These are phyloP conservation scores for Rhagoletis zephyria DNA, from an alignment of 1,140 invertebrate genomes.

Conservation along the genomic window DNA sequence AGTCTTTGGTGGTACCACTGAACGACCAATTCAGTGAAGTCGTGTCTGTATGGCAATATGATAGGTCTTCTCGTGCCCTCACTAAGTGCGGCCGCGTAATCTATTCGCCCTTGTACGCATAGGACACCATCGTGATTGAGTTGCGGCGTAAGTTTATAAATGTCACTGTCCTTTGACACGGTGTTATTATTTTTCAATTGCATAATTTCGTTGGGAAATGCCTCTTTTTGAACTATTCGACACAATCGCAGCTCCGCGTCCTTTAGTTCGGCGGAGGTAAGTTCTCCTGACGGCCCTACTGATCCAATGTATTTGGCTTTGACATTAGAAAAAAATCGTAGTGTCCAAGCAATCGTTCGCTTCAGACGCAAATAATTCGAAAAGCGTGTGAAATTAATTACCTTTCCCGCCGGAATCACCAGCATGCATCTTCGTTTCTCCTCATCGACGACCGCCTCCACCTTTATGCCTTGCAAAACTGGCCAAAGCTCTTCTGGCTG, in stretches of 20 bases:
- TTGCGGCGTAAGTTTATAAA: background rate
- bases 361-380: background rate
- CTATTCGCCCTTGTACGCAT: background rate
- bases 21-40: background rate
- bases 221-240: background rate
- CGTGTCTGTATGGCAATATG: background rate
- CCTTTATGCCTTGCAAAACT: background rate
- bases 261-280: too few species aligned
- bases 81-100: background rate
- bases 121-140: background rate
- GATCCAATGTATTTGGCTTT: background rate
- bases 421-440: background rate
- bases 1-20: too few species aligned
- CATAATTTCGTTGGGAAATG: slow-evolving; percentile 1
- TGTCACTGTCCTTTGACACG: slow-evolving; percentile 17
- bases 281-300: background rate
- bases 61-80: slow-evolving; percentile 18
- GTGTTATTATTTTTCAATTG: background rate
- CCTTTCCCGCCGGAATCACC: background rate
- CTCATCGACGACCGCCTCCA: background rate
- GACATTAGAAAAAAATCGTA: background rate
- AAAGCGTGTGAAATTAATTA: background rate
- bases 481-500: background rate
- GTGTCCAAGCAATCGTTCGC: background rate
- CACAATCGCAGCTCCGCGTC: too few species aligned